Conservation (phyloP, 2,113 vertebrate species). For the Macheiramphus alcinus region DNA sequence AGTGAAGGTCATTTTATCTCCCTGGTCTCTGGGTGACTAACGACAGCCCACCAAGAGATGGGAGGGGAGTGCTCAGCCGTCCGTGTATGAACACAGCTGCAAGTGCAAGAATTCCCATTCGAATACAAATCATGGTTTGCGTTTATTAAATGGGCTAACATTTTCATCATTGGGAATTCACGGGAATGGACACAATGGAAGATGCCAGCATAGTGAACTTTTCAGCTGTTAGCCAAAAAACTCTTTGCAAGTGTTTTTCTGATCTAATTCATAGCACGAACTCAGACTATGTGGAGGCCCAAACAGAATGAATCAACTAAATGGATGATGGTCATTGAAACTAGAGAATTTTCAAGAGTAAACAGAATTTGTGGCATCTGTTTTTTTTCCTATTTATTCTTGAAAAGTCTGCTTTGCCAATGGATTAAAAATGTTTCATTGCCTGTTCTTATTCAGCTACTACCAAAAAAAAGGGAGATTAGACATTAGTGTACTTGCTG, state of each 20-base stretch:
- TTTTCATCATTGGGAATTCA: neutral
- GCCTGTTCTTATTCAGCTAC: neutral
- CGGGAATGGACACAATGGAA: neutral
- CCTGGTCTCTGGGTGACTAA: neutral
- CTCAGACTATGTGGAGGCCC: neutral
- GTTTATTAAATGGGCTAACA: neutral
- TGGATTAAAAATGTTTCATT: neutral
- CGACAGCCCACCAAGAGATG: neutral
- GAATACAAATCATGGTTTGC: neutral
- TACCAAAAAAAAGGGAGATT: neutral
- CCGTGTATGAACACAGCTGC: rapidly evolving
- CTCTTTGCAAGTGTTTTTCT: neutral
- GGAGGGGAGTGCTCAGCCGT: neutral
- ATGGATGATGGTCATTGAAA: neutral
- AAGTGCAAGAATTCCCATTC: neutral
- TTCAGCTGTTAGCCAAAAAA: neutral
- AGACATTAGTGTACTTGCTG: neutral
- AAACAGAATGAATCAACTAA: neutral
- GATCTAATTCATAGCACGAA: neutral
- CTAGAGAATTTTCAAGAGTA: neutral
- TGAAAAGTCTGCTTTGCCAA: neutral
- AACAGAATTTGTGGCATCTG: neutral
- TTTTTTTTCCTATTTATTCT: neutral
- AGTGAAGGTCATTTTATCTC: neutral
- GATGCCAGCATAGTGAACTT: neutral